phyloP scores from a whole-genome alignment of 2,113 vertebrate species.

The Tragelaphus buxtoni region DNA sequence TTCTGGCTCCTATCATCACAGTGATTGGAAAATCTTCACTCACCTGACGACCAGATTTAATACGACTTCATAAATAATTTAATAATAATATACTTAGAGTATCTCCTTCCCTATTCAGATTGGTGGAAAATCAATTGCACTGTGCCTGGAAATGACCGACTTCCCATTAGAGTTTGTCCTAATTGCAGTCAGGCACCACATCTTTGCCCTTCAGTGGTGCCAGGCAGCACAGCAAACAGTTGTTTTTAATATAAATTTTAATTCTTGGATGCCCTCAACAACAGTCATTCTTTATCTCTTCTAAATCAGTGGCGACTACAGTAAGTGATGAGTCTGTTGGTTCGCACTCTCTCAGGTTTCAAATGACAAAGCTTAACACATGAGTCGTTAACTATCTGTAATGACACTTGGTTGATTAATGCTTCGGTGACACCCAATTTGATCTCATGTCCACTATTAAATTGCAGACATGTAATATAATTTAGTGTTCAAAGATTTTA shows the following conservation, averaged over 20 bases:
- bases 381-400: conserved; percentile 57
- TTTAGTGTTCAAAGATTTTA: conserved; percentile 75
- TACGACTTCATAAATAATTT: conserved; percentile 84
- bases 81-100: conserved; percentile 82
- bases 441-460: conserved; percentile 57
- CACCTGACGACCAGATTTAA: conserved; percentile 82
- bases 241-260: conserved; percentile 76
- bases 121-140: conserved; percentile 85
- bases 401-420: conserved; percentile 57
- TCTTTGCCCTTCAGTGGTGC: conserved; percentile 66
- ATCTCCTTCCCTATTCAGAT: conserved; percentile 84
- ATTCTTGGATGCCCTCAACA: conserved; percentile 74
- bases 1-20: conserved; percentile 35
- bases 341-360: conserved; percentile 70
- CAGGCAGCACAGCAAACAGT: conserved; percentile 70
- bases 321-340: conserved; percentile 66
- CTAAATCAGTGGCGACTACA: conserved; percentile 70
- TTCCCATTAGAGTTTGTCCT: conserved; percentile 83
- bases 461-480: conserved; percentile 61
- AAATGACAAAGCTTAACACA: conserved; percentile 70
- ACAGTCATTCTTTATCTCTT: conserved; percentile 47
- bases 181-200: conserved; percentile 80
- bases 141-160: conserved; percentile 84
- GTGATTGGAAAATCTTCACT: conserved; percentile 61
- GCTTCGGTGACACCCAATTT: conserved; percentile 42